Evolutionary conservation across 2,797 vertebrate genomes (phyloP).

Genomic region (Scleropages formosus): DNA sequence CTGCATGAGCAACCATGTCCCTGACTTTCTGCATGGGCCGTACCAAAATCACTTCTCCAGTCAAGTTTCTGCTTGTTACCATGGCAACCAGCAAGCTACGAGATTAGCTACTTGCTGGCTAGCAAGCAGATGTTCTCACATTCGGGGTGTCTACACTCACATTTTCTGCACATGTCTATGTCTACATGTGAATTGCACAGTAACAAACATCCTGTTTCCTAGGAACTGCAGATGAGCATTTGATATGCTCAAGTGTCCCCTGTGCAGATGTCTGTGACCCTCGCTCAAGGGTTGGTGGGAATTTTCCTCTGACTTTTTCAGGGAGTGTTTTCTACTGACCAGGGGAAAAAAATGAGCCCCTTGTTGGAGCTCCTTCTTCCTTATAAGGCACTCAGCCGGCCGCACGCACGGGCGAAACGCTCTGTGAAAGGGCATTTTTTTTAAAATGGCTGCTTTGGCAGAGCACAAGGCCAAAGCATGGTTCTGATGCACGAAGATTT

Average conservation of each 20-base stretch:
- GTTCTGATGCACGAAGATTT: not conserved
- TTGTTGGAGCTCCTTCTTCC: conserved; percentile 58
- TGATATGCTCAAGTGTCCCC: not conserved
- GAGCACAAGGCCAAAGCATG: not conserved
- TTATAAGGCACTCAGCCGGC: conserved; percentile 70
- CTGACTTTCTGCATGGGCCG: too few species aligned
- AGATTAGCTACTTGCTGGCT: too few species aligned
- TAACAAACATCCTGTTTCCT: not conserved
- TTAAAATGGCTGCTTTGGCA: conserved; percentile 4
- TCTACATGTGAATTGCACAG: not conserved
- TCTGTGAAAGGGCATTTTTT: conserved; percentile 22
- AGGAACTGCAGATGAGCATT: conserved; percentile 18
- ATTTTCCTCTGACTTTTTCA: not conserved
- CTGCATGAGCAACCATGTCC: too few species aligned
- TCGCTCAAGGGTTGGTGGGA: not conserved
- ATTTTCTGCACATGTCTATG: not conserved
- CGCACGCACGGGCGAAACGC: conserved; percentile 45
- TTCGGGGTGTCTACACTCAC: not conserved
- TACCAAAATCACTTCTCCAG: too few species aligned
- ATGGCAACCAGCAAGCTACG: too few species aligned
- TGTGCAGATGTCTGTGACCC: not conserved
- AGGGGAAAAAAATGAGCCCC: not conserved
- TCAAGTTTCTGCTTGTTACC: too few species aligned
- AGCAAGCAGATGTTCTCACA: too few species aligned
- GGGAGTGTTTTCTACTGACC: not conserved